Base-by-base conservation (phyloP, 2,797 vertebrate species). In the Parotocinclus haroldoi region DNA sequence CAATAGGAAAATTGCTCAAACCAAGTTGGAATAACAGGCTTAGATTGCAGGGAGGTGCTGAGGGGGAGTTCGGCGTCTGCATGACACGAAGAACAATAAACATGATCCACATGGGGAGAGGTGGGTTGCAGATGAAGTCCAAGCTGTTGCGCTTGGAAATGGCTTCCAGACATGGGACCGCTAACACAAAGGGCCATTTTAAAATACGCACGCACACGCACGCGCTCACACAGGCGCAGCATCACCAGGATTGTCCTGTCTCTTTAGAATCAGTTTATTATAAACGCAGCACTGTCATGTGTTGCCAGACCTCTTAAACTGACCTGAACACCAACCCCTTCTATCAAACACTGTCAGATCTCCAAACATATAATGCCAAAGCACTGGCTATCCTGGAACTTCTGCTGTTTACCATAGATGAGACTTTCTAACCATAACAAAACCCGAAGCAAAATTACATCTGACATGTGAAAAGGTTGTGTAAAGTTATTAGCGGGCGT, bases 21-120 rank as follows among this genome's bases (percentile, higher is more conserved):
- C 66, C 14, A 76, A 75, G 75, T 78, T 80, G 74, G 71, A 80
- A 83, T 79, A 83, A 83, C 82, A 83, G 61, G 49, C 55, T 56
- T 62, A 76, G 72, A 78, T 80, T 76, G 60, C 37, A 1, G 56
- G 42, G 74, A 63, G 69, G 54, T 69, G 54, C 63, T 19, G 48
- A 36, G n/a, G 51, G 69, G 72, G 71, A 68, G 75, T 64, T 75
- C 66, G 40, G 74, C 66, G 67, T 79, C 79, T 83, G 80, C 72
- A 77, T 79, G 81, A 83, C 78, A 78, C 71, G 78, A 81, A 83
- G 80, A 80, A 83, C 78, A 83, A 83, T 80, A 83, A 83, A 83
- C 82, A 83, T 61, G 65, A 77, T 79, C 78, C 77, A 79, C 76
- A 80, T 79, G 82, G 72, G 40, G 76, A 76, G 79, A 78, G 71